Conservation (phyloP, 2,113 vertebrate genomes). For the Tichodroma muraria region DNA sequence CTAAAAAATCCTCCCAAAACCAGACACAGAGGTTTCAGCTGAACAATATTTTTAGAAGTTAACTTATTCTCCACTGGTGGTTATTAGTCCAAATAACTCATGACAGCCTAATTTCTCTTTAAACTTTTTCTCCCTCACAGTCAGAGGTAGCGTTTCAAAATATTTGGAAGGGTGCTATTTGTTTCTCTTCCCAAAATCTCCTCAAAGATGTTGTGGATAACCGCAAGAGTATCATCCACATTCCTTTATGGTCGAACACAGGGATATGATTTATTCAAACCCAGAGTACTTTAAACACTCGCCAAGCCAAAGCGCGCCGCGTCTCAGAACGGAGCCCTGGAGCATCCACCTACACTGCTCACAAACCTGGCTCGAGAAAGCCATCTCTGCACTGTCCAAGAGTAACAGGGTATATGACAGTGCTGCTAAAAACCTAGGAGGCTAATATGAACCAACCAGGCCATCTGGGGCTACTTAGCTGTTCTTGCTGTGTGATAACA, state of each 20-base stretch:
- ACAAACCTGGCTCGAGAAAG: background rate
- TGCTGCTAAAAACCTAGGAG: background rate
- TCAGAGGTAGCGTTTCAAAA: slow-evolving; percentile 43
- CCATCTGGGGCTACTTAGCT: slow-evolving; percentile 46
- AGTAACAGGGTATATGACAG: background rate
- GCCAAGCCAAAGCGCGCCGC: background rate
- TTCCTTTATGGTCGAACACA: slow-evolving; percentile 8
- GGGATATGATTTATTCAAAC: background rate
- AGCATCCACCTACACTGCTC: background rate
- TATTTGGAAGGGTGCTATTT: slow-evolving; percentile 24
- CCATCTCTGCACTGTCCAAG: background rate
- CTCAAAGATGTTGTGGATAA: slow-evolving; percentile 29
- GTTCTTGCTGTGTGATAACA: slow-evolving; percentile 8
- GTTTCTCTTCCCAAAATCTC: slow-evolving; percentile 48
- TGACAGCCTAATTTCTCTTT: slow-evolving; percentile 23
- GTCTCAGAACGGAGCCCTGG: background rate
- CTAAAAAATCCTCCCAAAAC: background rate
- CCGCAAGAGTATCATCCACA: background rate
- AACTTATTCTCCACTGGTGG: background rate
- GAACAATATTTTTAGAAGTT: slow-evolving; percentile 20
- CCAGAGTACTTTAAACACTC: background rate
- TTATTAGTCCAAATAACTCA: slow-evolving; percentile 13
- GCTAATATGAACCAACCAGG: background rate
- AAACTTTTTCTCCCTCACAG: slow-evolving; percentile 6
- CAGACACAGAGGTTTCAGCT: background rate